Evolutionary conservation across 2,113 vertebrate genomes (phyloP).

Genomic region (Oreochromis spilurus): DNA sequence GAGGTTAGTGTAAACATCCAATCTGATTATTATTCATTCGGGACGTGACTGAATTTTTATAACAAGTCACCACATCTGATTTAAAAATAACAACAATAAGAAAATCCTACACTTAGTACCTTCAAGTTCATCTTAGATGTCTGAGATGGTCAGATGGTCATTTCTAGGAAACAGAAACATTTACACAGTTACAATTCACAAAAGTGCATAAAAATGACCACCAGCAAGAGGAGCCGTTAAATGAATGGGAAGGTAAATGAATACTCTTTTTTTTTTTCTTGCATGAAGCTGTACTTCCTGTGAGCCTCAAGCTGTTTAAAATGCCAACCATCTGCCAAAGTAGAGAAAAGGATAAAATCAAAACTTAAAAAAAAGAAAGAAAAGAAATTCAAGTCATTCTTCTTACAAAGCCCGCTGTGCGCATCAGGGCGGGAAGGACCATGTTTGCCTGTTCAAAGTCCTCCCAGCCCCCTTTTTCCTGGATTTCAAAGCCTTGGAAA

Average conservation of each 20-base stretch:
- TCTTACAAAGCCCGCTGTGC: slow-evolving; percentile 67
- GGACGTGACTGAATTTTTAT: not conserved
- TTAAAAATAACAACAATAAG: not conserved
- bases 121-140: slow-evolving; percentile 24
- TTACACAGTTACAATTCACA: slow-evolving; percentile 64
- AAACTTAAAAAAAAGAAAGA: not conserved
- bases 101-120: slow-evolving; percentile 60
- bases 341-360: slow-evolving; percentile 28
- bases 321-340: slow-evolving; percentile 42
- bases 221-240: slow-evolving; percentile 9
- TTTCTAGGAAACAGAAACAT: slow-evolving; percentile 43
- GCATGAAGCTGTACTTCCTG: slow-evolving; percentile 41
- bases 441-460: slow-evolving; percentile 24
- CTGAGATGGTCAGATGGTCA: slow-evolving; percentile 27
- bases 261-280: slow-evolving; percentile 3
- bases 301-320: slow-evolving; percentile 33
- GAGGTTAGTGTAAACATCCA: not conserved
- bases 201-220: slow-evolving; percentile 72
- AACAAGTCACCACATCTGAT: not conserved
- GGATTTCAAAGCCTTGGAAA: slow-evolving; percentile 69
- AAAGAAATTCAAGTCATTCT: not conserved
- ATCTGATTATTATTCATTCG: not conserved
- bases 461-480: slow-evolving; percentile 51
- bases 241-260: slow-evolving; percentile 12
- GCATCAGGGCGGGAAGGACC: slow-evolving; percentile 53